A percentile compares a stretch with the other conserved stretches of the same genome.
Evolutionary conservation across 2,888 invertebrate genomes (phyloP).

Genomic region (Euphydryas editha): DNA sequence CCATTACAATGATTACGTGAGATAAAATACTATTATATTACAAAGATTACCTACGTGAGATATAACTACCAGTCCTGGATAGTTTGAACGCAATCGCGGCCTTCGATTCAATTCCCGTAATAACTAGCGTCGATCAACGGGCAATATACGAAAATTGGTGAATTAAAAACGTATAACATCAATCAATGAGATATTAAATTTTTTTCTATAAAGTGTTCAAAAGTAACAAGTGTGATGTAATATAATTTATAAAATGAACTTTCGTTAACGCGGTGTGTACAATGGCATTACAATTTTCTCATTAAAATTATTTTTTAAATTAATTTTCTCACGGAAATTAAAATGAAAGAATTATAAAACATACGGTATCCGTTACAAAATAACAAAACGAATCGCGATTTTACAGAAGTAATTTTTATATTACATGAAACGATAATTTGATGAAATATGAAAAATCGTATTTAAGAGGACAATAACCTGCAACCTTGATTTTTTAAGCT

Average conservation of each 20-base stretch:
- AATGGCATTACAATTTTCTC: not conserved
- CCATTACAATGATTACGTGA: conserved; percentile 31
- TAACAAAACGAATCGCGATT: not conserved
- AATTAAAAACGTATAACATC: not conserved
- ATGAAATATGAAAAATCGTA: not conserved
- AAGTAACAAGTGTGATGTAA: not conserved
- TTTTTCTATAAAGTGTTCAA: not conserved
- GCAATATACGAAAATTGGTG: conserved; percentile 17
- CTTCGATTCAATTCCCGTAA: conserved; percentile 25
- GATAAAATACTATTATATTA: conserved; percentile 25
- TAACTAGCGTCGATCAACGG: not conserved
- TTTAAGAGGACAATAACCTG: not conserved
- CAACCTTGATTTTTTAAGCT: not conserved
- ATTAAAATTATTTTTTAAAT: not conserved
- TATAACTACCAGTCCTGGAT: conserved; percentile 17
- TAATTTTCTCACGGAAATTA: not conserved
- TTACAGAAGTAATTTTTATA: not conserved
- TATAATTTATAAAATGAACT: not conserved
- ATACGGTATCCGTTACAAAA: not conserved
- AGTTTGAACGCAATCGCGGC: conserved; percentile 14
- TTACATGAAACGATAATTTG: not conserved
- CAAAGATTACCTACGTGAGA: conserved; percentile 28
- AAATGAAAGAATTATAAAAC: not conserved
- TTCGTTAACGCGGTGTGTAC: not conserved
- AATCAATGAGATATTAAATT: not conserved